Base-by-base conservation (phyloP, 1,140 invertebrate species). In the Neodiprion pinetum region DNA sequence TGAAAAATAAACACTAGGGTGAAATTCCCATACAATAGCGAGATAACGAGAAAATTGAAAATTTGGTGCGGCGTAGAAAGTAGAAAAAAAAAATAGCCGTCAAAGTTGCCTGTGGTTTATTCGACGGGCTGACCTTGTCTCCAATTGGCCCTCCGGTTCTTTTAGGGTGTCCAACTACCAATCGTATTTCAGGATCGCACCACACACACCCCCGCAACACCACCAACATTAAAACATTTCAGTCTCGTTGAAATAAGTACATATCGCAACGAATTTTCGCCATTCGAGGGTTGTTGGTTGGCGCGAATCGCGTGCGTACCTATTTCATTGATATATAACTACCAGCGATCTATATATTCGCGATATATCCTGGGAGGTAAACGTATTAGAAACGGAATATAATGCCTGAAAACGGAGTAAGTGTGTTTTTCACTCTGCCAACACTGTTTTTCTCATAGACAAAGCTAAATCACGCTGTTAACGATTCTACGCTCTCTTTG, bases 321-420 rank as follows among this genome's bases (percentile, higher is more conserved):
- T 14, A 11, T 47, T 11, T 17, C 67, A 14, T 14, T 11, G 17
- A 69, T 40, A 40, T 40, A 40, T 40, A 40, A 40, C 28, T 40
- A 40, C 28, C 2, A 40, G 28, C 5, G 28, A 40, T 40, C 28
- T 40, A 40, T 40, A 40, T 40, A 40, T 40, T 40, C 28, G 28
- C 28, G 1, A 40, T 40, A 40, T 40, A 40, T 40, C 28, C 14
- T 69, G 10, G 14, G 40, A 61, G 8, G 5, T 14, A 61, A 61
- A 61, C 11, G 11, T 61, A 12, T 5, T 61, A 69, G 17, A 69
- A 69, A 69, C 40, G 11, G 12, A 69, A 11, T 12, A 69, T 80
- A 53, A 84, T 85, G 82, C 82, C 82, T 68, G 80, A 84, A 70
- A 83, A 80, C 73, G 80, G 82, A 74, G 83, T 85, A 80, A 79